Evolutionary conservation across 2,888 invertebrate genomes (phyloP).

Genomic region (Zhuqinia jingwanae): DNA sequence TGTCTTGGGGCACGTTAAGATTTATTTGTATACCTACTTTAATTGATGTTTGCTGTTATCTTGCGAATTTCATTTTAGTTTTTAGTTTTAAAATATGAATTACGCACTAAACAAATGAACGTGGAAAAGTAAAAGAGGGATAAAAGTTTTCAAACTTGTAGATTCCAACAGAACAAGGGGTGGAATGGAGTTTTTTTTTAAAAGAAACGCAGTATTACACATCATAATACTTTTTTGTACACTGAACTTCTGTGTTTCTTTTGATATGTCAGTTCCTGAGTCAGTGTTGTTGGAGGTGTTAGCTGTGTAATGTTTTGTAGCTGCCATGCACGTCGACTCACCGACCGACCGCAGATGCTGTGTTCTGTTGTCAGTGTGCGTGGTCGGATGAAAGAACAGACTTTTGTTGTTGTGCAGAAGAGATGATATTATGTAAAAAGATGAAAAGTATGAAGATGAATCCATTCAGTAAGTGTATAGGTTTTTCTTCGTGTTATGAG

Average conservation of each 20-base stretch:
- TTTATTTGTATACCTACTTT: no score
- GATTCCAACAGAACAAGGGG: constrained; percentile 27
- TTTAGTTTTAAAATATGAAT: no score
- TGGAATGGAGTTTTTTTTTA: constrained; percentile 22
- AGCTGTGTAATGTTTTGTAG: constrained; percentile 14
- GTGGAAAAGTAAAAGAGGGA: not conserved
- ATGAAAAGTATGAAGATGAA: constrained; percentile 1
- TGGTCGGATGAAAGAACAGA: constrained; percentile 53
- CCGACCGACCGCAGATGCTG: constrained; percentile 43
- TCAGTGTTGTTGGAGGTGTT: constrained; percentile 16
- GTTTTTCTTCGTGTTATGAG: no score
- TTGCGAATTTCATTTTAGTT: no score
- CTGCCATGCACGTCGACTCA: constrained; percentile 31
- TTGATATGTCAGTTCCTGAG: constrained; percentile 38
- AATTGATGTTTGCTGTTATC: no score
- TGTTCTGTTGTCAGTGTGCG: constrained; percentile 54
- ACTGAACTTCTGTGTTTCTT: not conserved
- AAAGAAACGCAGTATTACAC: not conserved
- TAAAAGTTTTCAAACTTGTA: not conserved
- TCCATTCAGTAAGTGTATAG: no score
- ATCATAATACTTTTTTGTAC: not conserved
- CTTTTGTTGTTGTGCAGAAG: constrained; percentile 55
- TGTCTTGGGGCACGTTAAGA: constrained; percentile 26
- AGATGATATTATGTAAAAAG: constrained; percentile 43
- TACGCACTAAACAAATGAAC: no score